These are phyloP conservation scores for Nothura maculosa DNA, from an alignment of 2,797 vertebrate species.

Conservation along the genomic window DNA sequence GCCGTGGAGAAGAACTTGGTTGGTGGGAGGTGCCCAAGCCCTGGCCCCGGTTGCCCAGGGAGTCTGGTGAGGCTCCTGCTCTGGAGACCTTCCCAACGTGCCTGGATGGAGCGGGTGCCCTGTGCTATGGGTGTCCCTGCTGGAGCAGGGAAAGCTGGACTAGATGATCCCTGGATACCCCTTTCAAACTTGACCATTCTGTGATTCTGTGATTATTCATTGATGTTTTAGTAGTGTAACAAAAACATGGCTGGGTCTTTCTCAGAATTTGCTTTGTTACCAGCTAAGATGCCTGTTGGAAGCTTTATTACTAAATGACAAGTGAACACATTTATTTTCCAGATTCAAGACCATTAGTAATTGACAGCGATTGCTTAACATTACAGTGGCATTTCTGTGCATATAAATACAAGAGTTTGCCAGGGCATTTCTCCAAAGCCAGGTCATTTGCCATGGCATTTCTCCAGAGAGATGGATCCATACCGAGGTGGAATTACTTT, in stretches of 20 bases:
- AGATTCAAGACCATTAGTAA: background rate
- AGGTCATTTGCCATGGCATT: background rate
- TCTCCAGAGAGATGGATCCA: background rate
- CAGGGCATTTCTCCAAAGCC: background rate
- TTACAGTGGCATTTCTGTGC: background rate
- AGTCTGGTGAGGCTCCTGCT: too few species aligned
- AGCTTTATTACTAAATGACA: background rate
- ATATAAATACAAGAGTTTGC: background rate
- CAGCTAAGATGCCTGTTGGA: background rate
- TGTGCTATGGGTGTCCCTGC: too few species aligned
- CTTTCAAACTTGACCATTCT: too few species aligned
- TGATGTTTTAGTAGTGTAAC: background rate
- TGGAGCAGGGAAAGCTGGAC: too few species aligned
- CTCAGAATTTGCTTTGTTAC: background rate
- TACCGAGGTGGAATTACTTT: background rate
- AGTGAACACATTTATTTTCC: background rate
- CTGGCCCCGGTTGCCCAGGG: too few species aligned
- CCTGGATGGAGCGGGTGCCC: too few species aligned
- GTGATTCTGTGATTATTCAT: background rate
- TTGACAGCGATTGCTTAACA: background rate
- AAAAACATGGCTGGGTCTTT: background rate
- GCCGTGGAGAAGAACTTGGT: too few species aligned
- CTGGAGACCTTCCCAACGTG: too few species aligned
- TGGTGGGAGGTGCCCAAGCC: too few species aligned
- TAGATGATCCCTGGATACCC: too few species aligned